These are phyloP conservation scores for Bucco capensis DNA, from an alignment of 2,113 vertebrate genomes.

Conservation along the genomic window DNA sequence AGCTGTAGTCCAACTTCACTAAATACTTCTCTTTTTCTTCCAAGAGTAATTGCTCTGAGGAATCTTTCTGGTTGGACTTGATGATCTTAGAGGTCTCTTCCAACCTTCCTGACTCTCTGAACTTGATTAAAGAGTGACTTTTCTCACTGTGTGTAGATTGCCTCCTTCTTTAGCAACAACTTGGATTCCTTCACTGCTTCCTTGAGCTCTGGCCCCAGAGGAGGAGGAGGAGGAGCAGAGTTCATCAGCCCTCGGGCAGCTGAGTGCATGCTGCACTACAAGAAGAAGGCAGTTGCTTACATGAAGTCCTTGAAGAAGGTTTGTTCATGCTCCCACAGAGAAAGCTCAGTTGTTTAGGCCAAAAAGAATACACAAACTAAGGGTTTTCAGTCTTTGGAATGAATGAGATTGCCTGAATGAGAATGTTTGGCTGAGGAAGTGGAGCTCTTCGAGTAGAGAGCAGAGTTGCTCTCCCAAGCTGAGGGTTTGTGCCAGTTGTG, in stretches of 20 bases:
- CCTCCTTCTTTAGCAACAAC: conserved; percentile 95
- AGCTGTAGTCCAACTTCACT: not conserved
- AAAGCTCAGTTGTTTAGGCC: not conserved
- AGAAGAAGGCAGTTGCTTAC: conserved; percentile 88
- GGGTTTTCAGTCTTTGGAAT: not conserved
- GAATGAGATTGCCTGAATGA: not conserved
- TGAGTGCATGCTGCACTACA: conserved; percentile 90
- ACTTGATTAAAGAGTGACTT: not conserved
- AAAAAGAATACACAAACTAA: not conserved
- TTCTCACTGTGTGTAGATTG: conserved; percentile 77
- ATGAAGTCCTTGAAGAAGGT: conserved; percentile 87
- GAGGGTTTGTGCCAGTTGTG: not conserved
- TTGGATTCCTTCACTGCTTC: conserved; percentile 86
- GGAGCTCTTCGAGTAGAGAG: not conserved
- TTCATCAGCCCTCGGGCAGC: conserved; percentile 85
- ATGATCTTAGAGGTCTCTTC: too few species aligned
- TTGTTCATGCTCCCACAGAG: conserved; percentile 15
- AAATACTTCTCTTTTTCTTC: not conserved
- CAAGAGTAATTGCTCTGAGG: not conserved
- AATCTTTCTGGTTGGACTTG: not conserved
- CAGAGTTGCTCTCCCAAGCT: not conserved
- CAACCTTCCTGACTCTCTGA: too few species aligned
- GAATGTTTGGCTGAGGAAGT: not conserved
- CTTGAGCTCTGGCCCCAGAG: conserved; percentile 83
- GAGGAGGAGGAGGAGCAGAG: conserved; percentile 72